Conservation (phyloP, 2,797 vertebrate genomes). For the Neomorphus geoffroyi region DNA sequence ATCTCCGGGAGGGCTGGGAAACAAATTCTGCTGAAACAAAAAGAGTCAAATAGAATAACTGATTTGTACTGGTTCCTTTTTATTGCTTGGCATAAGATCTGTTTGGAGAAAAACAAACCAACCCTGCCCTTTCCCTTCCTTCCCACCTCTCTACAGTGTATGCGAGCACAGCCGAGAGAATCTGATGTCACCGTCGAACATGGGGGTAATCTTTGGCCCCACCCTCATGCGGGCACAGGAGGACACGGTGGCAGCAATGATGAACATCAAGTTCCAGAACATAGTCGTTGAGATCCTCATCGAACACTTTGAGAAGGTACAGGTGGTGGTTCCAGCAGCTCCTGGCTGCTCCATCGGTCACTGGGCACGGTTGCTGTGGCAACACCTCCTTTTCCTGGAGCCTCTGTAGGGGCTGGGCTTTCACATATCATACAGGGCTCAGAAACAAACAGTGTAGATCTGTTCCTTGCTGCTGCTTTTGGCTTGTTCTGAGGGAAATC, state of each 20-base stretch:
- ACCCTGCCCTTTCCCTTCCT: background rate
- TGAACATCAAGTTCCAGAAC: constrained; percentile 99
- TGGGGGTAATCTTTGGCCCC: constrained; percentile 97
- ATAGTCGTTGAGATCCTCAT: constrained; percentile 97
- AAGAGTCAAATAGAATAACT: background rate
- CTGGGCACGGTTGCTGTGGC: background rate
- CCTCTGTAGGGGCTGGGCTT: background rate
- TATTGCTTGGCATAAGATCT: background rate
- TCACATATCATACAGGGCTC: background rate
- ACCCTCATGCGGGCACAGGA: constrained; percentile 95
- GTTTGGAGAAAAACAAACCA: background rate
- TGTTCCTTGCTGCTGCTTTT: background rate
- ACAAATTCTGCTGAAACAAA: background rate
- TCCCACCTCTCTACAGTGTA: constrained; percentile 77
- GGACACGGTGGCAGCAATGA: constrained; percentile 97
- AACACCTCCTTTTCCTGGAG: background rate
- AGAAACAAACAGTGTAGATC: background rate
- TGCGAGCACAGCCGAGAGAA: constrained; percentile 91
- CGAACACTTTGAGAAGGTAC: constrained; percentile 91
- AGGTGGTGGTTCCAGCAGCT: background rate
- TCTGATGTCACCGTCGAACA: constrained; percentile 93
- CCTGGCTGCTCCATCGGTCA: background rate
- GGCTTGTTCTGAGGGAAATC: background rate
- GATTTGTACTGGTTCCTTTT: background rate
- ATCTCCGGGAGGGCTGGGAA: background rate